Percentiles rank a stretch among this genome's conserved stretches.
Evolutionary conservation across 1,140 invertebrate species (phyloP).

Genomic region (Caerostris extrusa): DNA sequence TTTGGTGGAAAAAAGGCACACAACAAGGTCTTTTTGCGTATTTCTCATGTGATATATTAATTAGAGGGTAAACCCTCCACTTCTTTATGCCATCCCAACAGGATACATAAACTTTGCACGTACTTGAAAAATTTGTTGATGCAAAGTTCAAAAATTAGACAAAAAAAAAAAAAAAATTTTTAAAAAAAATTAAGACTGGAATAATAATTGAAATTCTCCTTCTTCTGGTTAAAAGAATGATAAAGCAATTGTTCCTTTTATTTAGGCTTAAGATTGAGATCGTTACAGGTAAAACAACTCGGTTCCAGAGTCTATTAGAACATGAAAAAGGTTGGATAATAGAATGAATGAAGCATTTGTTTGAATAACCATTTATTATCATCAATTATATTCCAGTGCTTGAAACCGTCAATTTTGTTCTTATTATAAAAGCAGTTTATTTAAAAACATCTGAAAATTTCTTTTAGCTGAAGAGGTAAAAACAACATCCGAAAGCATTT

Average conservation of each 20-base stretch:
- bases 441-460: no score
- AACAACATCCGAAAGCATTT: no score
- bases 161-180: neutral
- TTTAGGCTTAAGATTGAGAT: neutral
- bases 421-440: no score
- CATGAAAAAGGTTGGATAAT: neutral
- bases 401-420: no score
- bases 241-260: neutral
- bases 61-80: neutral
- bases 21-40: neutral
- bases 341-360: neutral
- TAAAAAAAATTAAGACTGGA: neutral
- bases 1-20: neutral
- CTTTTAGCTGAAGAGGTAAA: no score
- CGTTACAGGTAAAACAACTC: neutral
- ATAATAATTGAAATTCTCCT: neutral
- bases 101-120: neutral
- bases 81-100: neutral
- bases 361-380: no score
- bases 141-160: neutral
- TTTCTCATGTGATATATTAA: neutral
- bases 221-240: neutral
- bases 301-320: neutral
- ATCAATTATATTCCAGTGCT: neutral
- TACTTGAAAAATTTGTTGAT: neutral